phyloP scores from a whole-genome alignment of 2,797 vertebrate genomes.

The Helicolenus hilgendorfi region DNA sequence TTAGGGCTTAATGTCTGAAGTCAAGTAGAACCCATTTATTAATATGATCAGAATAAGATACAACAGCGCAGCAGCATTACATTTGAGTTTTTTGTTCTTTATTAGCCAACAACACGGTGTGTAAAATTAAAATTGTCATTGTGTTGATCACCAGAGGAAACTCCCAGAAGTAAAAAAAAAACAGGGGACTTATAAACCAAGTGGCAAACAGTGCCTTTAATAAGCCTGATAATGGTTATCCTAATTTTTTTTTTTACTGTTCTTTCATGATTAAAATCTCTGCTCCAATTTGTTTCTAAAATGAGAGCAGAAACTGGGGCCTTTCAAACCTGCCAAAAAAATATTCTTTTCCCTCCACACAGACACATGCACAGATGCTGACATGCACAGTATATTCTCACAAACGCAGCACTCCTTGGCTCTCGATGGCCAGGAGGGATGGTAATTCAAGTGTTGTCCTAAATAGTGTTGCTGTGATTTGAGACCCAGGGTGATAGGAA shows the following conservation, averaged over 20 bases:
- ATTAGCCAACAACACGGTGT: background rate
- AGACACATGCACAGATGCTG: background rate
- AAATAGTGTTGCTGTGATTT: slow-evolving; percentile 54
- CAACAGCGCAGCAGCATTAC: background rate
- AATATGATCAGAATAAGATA: background rate
- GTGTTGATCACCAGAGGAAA: slow-evolving; percentile 16
- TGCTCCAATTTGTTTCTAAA: slow-evolving; percentile 33
- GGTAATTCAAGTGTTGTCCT: slow-evolving; percentile 32
- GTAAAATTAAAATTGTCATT: background rate
- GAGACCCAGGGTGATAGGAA: slow-evolving; percentile 25
- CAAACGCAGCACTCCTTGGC: slow-evolving; percentile 4
- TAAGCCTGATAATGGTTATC: slow-evolving; percentile 22
- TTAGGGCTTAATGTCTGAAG: background rate
- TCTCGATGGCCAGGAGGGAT: slow-evolving; percentile 24
- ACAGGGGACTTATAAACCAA: background rate
- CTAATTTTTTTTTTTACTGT: slow-evolving; percentile 1
- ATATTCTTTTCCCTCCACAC: background rate
- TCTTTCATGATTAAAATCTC: slow-evolving; percentile 20
- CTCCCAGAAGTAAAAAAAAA: background rate
- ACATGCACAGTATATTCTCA: slow-evolving; percentile 20
- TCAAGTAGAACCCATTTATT: background rate
- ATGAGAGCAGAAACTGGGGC: background rate
- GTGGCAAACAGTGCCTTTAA: slow-evolving; percentile 17
- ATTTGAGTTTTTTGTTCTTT: background rate
- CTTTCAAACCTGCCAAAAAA: slow-evolving; percentile 4